A percentile compares a stretch with the other conserved stretches of the same genome.
Conservation (phyloP, 2,113 vertebrate genomes). For the Chauna torquata region DNA sequence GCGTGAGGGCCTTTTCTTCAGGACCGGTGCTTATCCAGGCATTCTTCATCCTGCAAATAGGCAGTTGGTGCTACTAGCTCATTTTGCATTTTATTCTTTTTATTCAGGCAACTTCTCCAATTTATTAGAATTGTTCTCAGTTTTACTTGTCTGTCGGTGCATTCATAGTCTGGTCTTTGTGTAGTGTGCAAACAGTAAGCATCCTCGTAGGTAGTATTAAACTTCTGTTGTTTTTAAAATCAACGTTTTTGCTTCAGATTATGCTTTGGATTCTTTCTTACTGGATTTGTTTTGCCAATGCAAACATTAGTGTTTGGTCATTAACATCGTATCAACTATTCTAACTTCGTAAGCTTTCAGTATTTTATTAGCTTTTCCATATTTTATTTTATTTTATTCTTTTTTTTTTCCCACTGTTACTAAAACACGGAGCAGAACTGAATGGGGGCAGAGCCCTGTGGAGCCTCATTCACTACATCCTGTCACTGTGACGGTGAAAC, state of each 20-base stretch:
- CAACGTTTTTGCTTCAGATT: not conserved
- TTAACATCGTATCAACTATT: not conserved
- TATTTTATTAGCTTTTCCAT: not conserved
- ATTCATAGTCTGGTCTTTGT: not conserved
- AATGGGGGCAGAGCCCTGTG: not conserved
- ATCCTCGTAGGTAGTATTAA: not conserved
- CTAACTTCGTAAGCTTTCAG: not conserved
- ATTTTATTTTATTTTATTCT: not conserved
- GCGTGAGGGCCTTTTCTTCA: not conserved
- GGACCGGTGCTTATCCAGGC: not conserved
- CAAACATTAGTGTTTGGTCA: not conserved
- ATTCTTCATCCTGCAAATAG: not conserved
- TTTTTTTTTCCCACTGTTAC: not conserved
- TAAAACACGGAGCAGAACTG: not conserved
- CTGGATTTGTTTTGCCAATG: not conserved
- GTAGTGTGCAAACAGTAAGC: not conserved
- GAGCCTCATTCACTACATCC: not conserved
- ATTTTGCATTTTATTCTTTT: not conserved
- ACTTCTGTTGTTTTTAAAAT: not conserved
- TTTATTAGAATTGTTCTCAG: not conserved
- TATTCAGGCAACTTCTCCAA: not conserved
- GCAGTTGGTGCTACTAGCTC: not conserved
- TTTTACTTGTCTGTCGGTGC: not conserved
- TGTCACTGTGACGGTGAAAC: not conserved
- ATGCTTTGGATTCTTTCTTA: not conserved